Evolutionary conservation across 2,113 vertebrate species (phyloP), one percentile per base, ranked within the genome.

Genomic region (Tangachromis dhanisi): DNA sequence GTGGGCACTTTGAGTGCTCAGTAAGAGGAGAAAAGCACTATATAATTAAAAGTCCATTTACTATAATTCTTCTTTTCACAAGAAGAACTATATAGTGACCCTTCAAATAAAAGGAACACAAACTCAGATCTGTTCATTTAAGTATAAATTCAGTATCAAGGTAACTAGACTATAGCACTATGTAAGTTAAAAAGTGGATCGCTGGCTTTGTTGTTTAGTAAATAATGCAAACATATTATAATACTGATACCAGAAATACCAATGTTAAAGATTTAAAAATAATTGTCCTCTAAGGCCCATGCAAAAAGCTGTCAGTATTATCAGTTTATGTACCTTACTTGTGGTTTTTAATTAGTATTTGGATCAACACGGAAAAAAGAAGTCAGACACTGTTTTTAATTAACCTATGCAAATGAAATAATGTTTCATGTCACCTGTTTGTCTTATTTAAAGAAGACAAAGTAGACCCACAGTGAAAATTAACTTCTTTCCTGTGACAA

Each of bases 321-420:
- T 92, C 93, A 93, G 88, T 45, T 82, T 92, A 92, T 90, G 88
- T 89, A 92, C 89, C 92, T 90, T 88, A 90, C 86, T 93, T 76
- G 53, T 79, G 83, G 80, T 80, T 86, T 92, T 92, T 95, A 94
- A 96, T 95, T 96, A 94, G 88, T 90, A 95, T 96, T 95, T 92
- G 63, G 88, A 93, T 95, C 89, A 87, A 91, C 92, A 93, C 51
- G 49, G 80, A 92, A 93, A 94, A 89, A 45, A 82, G 86, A 91
- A 95, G 90, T 93, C 92, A 95, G 89, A 94, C 84, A 76, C 88
- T 83, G 87, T 83, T 95, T 96, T 96, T 95, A 96, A 96, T 96
- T 95, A 96, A 96, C 93, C 93, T 95, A 95, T 96, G 93, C 95
- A 95, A 96, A 96, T 96, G 73, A 94, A 96, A 96, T 90, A 55